These are phyloP conservation scores for Halichondria panicea DNA, from an alignment of 37 sponge, comb jelly and placozoan species.

Conservation along the genomic window DNA sequence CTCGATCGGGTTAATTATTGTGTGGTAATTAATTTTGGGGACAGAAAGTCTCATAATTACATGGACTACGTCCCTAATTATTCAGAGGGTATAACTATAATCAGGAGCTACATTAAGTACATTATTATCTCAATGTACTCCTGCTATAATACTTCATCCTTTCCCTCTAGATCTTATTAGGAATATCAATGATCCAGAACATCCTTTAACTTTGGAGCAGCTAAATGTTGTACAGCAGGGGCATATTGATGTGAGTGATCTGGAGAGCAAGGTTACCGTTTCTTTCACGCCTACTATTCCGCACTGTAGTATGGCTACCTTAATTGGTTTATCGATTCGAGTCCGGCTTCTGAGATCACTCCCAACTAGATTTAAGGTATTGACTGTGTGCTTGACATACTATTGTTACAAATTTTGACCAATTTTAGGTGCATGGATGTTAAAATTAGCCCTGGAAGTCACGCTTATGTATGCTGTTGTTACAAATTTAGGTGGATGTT, in stretches of 20 bases:
- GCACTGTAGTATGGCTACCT: slow-evolving; percentile 99
- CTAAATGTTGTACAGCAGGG: slow-evolving; percentile 89
- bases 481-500: slow-evolving; percentile 74
- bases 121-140: background rate
- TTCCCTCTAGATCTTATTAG: slow-evolving; percentile 69
- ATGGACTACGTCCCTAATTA: background rate
- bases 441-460: background rate
- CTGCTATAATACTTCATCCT: background rate
- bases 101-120: background rate
- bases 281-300: slow-evolving; percentile 98
- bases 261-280: slow-evolving; percentile 58
- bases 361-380: slow-evolving; percentile 85
- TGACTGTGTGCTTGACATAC: background rate
- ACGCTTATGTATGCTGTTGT: background rate
- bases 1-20: no score
- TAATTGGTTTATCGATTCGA: slow-evolving; percentile 92
- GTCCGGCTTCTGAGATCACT: slow-evolving; percentile 86
- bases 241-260: slow-evolving; percentile 80
- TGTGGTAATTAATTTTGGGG: background rate
- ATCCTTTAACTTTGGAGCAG: slow-evolving; percentile 97
- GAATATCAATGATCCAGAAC: slow-evolving; percentile 95
- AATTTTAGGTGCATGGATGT: background rate
- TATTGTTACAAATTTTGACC: background rate
- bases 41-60: background rate
- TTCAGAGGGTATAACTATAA: background rate